Percentiles rank a stretch among this genome's conserved stretches.
These are phyloP conservation scores for Leptinotarsa undecemlineata DNA, from an alignment of 1,140 invertebrate species.

Conservation along the genomic window DNA sequence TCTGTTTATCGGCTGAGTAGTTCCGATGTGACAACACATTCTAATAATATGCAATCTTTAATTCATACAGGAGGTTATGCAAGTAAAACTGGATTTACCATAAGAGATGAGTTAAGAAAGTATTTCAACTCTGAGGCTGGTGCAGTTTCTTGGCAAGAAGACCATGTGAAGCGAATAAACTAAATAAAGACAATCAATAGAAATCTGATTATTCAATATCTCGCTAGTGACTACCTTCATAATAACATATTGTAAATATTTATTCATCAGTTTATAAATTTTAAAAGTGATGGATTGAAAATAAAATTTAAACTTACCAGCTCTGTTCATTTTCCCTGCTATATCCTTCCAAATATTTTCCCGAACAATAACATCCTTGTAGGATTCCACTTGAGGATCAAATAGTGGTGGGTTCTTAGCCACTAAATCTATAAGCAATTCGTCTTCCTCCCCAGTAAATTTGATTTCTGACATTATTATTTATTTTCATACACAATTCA, in stretches of 20 bases:
- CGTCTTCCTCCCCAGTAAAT: constrained; percentile 1
- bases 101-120: constrained; percentile 13
- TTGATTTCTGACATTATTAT: not conserved
- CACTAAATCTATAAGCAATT: constrained; percentile 6
- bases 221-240: too few relatives aligned
- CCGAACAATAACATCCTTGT: not conserved
- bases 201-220: too few relatives aligned
- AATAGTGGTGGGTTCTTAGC: constrained; percentile 12
- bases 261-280: too few relatives aligned
- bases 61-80: constrained; percentile 10
- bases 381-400: not conserved
- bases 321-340: too few relatives aligned
- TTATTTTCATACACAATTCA: not conserved
- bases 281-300: too few relatives aligned
- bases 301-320: too few relatives aligned
- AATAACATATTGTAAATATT: too few relatives aligned
- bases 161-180: too few relatives aligned
- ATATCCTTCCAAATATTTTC: too few relatives aligned
- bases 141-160: too few relatives aligned
- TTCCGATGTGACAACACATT: not conserved
- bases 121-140: constrained; percentile 6
- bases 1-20: not conserved
- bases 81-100: constrained; percentile 8
- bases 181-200: too few relatives aligned
- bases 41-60: constrained; percentile 6